Percentiles rank a stretch among this genome's conserved stretches.
phyloP scores from a whole-genome alignment of 2,113 vertebrate species.

The Chaetops frenatus region DNA sequence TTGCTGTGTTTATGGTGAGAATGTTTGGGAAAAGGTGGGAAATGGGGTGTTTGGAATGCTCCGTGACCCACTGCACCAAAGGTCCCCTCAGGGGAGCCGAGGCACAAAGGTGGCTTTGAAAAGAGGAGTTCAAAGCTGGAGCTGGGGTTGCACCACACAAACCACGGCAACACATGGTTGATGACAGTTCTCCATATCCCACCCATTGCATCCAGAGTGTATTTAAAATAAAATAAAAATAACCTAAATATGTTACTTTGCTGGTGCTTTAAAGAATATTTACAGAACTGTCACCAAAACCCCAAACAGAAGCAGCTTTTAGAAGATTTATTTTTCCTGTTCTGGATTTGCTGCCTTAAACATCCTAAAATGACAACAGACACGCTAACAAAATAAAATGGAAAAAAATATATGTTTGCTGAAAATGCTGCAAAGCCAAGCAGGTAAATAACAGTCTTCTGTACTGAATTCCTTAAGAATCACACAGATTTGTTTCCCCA shows the following conservation, averaged over 20 bases:
- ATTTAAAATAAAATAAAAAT: neutral
- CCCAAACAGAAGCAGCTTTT: neutral
- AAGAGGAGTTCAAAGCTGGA: neutral
- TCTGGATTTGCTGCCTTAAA: neutral
- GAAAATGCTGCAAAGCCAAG: neutral
- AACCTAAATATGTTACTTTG: neutral
- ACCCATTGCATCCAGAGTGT: neutral
- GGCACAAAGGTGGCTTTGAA: slow-evolving; percentile 16
- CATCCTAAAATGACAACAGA: neutral
- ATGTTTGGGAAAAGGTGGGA: neutral
- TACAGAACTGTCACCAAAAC: neutral
- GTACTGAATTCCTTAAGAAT: neutral
- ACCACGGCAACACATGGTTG: rapidly evolving
- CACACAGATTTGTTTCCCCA: neutral
- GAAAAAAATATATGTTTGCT: neutral
- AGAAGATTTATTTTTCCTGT: neutral
- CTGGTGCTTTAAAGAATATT: neutral
- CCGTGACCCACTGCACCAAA: rapidly evolving
- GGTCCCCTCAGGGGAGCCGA: neutral
- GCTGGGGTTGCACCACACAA: neutral
- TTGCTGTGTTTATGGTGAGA: neutral
- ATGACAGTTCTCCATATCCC: neutral
- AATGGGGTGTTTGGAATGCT: neutral
- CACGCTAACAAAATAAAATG: neutral
- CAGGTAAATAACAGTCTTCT: neutral